Evolutionary conservation across 2,888 invertebrate species (phyloP).

Genomic region (Drosophila neonasuta): DNA sequence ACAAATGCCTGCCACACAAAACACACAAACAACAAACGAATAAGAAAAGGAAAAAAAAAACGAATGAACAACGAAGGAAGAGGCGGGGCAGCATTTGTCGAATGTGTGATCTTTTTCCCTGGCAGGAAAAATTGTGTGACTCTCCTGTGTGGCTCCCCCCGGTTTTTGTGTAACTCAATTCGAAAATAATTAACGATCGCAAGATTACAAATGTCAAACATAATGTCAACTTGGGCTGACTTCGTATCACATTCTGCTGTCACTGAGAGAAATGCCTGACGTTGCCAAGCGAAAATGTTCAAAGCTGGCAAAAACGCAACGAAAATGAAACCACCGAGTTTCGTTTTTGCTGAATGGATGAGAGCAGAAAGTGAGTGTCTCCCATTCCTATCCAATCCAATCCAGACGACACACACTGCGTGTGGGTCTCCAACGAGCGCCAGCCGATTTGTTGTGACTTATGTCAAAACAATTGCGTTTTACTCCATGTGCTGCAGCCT

Average conservation of each 20-base stretch:
- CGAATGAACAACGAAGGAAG: slow-evolving; percentile 7
- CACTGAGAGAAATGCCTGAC: slow-evolving; percentile 40
- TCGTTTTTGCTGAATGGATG: slow-evolving; percentile 16
- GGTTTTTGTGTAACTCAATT: slow-evolving; percentile 71
- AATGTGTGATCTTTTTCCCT: slow-evolving; percentile 60
- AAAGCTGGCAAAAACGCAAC: slow-evolving; percentile 41
- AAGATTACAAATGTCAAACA: slow-evolving; percentile 82
- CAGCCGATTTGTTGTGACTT: slow-evolving; percentile 77
- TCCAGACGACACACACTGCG: slow-evolving; percentile 53
- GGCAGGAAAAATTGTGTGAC: slow-evolving; percentile 17
- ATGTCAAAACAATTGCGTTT: slow-evolving; percentile 68
- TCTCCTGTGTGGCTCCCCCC: slow-evolving; percentile 65
- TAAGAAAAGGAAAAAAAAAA: slow-evolving; percentile 4
- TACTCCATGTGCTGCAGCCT: slow-evolving; percentile 27
- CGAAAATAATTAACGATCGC: slow-evolving; percentile 81
- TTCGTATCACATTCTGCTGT: slow-evolving; percentile 60
- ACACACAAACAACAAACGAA: slow-evolving; percentile 13
- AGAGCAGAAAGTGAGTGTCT: not conserved
- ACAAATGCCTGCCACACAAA: slow-evolving; percentile 44
- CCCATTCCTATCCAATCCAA: slow-evolving; percentile 19
- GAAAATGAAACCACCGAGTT: slow-evolving; percentile 48
- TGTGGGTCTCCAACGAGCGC: slow-evolving; percentile 69
- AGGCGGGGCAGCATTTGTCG: slow-evolving; percentile 53
- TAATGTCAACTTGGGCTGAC: slow-evolving; percentile 78
- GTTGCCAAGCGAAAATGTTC: slow-evolving; percentile 48